phyloP scores from a whole-genome alignment of 2,113 vertebrate species.

The Heptranchias perlo region DNA sequence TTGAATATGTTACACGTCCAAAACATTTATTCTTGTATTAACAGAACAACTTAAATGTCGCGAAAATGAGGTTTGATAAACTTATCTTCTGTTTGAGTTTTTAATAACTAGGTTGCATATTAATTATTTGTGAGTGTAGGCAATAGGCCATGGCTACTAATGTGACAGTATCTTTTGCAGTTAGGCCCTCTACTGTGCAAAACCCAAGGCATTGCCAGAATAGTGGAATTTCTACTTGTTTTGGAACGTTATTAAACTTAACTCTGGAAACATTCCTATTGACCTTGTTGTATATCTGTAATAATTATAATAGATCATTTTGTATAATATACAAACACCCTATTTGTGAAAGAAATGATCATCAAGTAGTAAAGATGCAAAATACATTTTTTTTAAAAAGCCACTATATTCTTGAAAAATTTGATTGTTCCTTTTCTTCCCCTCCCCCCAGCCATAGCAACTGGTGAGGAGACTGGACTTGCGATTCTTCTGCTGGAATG shows the following conservation, averaged over 20 bases:
- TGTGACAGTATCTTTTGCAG: no score
- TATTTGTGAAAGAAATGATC: background rate
- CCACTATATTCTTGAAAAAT: background rate
- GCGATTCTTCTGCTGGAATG: slow-evolving; percentile 70
- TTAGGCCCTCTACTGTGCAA: no score
- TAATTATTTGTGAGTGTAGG: no score
- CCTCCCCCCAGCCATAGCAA: slow-evolving; percentile 46
- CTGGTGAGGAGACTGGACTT: slow-evolving; percentile 57
- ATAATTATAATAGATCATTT: background rate
- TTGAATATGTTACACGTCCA: background rate
- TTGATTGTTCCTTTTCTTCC: background rate
- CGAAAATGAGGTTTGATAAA: no score
- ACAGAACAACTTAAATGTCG: background rate
- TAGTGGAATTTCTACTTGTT: no score
- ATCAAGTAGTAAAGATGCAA: background rate
- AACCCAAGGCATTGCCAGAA: no score
- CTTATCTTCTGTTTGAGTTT: no score
- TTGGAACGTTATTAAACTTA: background rate
- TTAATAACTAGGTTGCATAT: no score
- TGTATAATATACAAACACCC: background rate
- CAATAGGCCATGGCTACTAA: no score
- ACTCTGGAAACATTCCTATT: background rate
- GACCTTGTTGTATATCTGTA: background rate
- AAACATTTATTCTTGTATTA: background rate
- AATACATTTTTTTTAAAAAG: background rate